Conservation (phyloP, 2,797 vertebrate species). For the Anabacerthia variegaticeps region DNA sequence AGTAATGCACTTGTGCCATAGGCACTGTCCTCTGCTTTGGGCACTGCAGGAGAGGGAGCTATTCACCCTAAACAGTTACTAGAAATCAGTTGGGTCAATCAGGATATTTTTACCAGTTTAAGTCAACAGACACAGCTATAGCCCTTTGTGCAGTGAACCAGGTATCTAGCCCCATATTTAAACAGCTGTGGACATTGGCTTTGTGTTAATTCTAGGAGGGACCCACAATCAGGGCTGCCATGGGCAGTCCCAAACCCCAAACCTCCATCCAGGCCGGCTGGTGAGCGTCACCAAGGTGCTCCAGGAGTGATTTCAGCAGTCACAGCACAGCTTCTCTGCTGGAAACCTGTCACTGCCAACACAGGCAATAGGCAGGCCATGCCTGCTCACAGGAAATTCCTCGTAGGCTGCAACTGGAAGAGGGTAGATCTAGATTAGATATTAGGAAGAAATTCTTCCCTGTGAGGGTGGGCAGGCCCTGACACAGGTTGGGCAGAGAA, state of each 20-base stretch:
- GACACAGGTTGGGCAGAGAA: neutral
- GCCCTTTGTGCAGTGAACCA: neutral
- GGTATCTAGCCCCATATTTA: neutral
- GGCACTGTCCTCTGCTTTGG: neutral
- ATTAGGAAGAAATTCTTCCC: neutral
- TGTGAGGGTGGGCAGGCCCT: neutral
- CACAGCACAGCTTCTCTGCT: neutral
- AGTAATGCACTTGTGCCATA: neutral
- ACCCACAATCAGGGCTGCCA: accelerated
- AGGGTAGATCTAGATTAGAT: neutral
- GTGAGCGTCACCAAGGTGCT: accelerated
- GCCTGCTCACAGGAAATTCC: neutral
- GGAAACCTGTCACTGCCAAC: neutral
- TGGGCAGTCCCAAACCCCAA: neutral
- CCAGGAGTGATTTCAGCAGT: neutral
- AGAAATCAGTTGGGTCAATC: neutral
- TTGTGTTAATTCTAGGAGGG: neutral
- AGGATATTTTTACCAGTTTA: neutral
- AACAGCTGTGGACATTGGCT: neutral
- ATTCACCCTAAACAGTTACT: neutral
- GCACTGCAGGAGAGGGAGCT: neutral
- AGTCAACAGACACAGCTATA: neutral
- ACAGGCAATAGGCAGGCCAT: neutral
- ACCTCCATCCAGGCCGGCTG: neutral
- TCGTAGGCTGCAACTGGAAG: neutral